Evolutionary conservation across 2,113 vertebrate genomes (phyloP).

Genomic region (Capreolus pygargus): DNA sequence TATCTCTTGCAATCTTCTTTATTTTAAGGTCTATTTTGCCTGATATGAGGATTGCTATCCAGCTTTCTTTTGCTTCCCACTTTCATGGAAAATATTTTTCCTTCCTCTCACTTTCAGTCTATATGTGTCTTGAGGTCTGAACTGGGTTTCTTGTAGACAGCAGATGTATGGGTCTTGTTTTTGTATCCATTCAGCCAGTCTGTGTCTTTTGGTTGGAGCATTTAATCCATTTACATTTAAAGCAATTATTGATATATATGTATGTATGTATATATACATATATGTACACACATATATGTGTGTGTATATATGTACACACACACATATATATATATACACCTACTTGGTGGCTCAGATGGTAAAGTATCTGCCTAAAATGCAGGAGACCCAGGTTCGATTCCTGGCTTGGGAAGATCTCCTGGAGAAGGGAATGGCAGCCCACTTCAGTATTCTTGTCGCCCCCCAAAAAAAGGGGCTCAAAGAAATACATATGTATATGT

Average conservation of each 20-base stretch:
- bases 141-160: not conserved
- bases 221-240: not conserved
- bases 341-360: too few relatives aligned
- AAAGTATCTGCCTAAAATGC: too few relatives aligned
- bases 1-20: not conserved
- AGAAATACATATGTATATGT: too few relatives aligned
- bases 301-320: too few relatives aligned
- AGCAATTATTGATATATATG: not conserved
- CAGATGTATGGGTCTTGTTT: not conserved
- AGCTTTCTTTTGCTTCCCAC: not conserved
- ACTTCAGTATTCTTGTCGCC: too few relatives aligned
- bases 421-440: too few relatives aligned
- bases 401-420: too few relatives aligned
- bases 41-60: not conserved
- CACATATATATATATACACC: too few relatives aligned
- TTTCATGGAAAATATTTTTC: not conserved
- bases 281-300: too few relatives aligned
- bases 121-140: not conserved
- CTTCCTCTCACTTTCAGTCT: not conserved
- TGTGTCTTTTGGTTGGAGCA: not conserved
- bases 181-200: not conserved
- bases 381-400: too few relatives aligned
- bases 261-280: too few relatives aligned
- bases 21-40: not conserved
- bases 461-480: too few relatives aligned